phyloP scores from a whole-genome alignment of 1,140 invertebrate species.

The Thaumetopoea pityocampa region DNA sequence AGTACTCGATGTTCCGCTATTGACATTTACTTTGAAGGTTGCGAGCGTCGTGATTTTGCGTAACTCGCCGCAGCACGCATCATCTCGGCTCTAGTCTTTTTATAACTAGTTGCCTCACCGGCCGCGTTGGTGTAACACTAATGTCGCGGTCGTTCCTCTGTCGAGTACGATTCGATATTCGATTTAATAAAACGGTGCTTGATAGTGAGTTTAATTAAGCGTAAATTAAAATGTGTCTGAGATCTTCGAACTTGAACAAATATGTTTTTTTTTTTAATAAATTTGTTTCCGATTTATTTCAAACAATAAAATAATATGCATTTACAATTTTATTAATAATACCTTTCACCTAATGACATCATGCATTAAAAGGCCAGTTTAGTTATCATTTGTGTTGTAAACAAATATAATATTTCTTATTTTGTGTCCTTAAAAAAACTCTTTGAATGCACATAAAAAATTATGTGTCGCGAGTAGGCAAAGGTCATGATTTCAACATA shows the following conservation, averaged over 20 bases:
- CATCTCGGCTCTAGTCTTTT: conserved; percentile 35
- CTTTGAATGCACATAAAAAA: too few relatives aligned
- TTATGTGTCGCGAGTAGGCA: too few relatives aligned
- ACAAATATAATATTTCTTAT: background rate
- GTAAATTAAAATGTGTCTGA: too few relatives aligned
- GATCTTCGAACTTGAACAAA: conserved; percentile 2
- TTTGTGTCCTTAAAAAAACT: background rate
- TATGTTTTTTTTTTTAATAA: background rate
- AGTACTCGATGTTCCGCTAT: conserved; percentile 51
- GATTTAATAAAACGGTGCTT: conserved; percentile 38
- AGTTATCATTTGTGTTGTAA: background rate
- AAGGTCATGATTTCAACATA: too few relatives aligned
- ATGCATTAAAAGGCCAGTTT: background rate
- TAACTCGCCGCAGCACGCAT: conserved; percentile 47
- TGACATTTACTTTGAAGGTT: conserved; percentile 70
- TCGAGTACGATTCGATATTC: conserved; percentile 16
- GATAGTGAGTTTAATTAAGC: conserved; percentile 47
- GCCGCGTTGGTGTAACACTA: conserved; percentile 16
- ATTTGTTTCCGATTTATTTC: too few relatives aligned
- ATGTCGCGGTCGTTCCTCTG: conserved; percentile 16
- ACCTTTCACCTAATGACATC: background rate
- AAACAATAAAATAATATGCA: too few relatives aligned
- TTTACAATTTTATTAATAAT: too few relatives aligned
- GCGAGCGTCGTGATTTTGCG: conserved; percentile 66
- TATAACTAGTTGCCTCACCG: conserved; percentile 34